Conservation (phyloP, 2,888 invertebrate genomes). For the Melikaiella ostensackeni region DNA sequence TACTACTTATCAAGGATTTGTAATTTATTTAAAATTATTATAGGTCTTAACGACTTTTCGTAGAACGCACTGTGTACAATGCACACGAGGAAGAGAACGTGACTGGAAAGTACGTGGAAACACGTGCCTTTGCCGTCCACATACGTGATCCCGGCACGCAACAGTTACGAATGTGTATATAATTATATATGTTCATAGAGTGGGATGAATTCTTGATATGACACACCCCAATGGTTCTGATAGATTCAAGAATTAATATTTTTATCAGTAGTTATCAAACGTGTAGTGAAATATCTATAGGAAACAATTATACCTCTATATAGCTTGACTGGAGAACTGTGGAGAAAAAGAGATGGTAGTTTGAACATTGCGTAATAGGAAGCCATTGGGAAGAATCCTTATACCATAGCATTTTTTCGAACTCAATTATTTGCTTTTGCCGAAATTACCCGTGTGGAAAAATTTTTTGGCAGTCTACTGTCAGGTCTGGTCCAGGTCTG, state of each 20-base stretch:
- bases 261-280: no score
- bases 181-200: neutral
- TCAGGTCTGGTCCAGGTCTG: no score
- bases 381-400: slow-evolving; percentile 65
- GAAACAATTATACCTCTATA: slow-evolving; percentile 1
- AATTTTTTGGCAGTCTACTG: no score
- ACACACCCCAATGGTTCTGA: neutral
- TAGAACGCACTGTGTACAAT: neutral
- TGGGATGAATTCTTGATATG: neutral
- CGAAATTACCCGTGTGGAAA: no score
- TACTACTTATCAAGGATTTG: neutral
- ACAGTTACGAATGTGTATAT: neutral
- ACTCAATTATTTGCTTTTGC: slow-evolving; percentile 72
- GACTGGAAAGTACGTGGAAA: slow-evolving; percentile 17
- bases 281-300: neutral
- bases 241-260: no score
- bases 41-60: neutral
- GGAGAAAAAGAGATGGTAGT: neutral
- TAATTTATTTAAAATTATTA: slow-evolving; percentile 13
- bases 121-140: slow-evolving; percentile 23
- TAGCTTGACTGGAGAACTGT: slow-evolving; percentile 19
- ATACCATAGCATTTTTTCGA: slow-evolving; percentile 56
- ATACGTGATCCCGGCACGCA: slow-evolving; percentile 11
- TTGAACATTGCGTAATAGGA: slow-evolving; percentile 67
- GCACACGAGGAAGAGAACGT: neutral